Evolutionary conservation across 2,113 vertebrate genomes (phyloP).

Genomic region (Tylochromis polylepis): DNA sequence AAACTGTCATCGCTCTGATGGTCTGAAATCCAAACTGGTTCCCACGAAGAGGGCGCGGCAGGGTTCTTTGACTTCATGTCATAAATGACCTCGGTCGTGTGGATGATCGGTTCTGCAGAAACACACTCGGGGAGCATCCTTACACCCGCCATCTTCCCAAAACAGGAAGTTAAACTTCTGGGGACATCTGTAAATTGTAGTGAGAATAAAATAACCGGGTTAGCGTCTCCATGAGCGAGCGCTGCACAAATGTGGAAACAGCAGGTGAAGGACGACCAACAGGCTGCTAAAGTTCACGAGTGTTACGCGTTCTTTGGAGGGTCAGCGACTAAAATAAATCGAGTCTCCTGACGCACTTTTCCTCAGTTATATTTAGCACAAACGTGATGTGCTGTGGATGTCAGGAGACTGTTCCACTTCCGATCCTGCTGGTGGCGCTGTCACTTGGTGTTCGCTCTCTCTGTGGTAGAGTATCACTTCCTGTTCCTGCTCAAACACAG

Average conservation of each 20-base stretch:
- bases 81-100: neutral
- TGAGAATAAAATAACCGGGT: neutral
- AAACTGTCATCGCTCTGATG: neutral
- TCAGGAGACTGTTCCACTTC: too few relatives aligned
- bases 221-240: neutral
- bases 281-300: neutral
- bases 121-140: neutral
- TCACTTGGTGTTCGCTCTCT: too few relatives aligned
- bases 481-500: too few relatives aligned
- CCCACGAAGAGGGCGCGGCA: neutral
- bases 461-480: too few relatives aligned
- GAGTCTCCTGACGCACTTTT: neutral
- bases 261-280: neutral
- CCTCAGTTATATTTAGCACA: rapidly evolving
- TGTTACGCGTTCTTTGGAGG: neutral
- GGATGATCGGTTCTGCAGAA: neutral
- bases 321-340: neutral
- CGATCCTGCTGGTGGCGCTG: too few relatives aligned
- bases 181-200: neutral
- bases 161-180: neutral
- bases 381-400: rapidly evolving
- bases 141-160: rapidly evolving
- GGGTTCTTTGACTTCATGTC: neutral
- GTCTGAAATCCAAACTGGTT: neutral
- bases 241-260: neutral